phyloP scores from a whole-genome alignment of 2,797 vertebrate genomes.

The Schizothorax lantsangensis region DNA sequence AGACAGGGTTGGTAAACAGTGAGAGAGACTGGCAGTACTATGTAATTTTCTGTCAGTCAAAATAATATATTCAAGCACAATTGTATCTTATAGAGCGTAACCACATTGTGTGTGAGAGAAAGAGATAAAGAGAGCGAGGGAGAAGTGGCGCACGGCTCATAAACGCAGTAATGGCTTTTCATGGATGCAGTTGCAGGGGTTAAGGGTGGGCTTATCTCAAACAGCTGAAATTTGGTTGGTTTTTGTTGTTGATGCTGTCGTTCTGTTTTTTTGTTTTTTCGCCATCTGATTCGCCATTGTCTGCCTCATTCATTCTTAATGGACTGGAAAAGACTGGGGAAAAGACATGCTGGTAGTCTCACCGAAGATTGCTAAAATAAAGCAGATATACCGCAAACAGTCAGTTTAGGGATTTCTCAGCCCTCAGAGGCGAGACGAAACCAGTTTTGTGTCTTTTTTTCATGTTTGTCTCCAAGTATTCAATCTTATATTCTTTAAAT shows the following conservation, averaged over 20 bases:
- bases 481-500: background rate
- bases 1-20: slow-evolving; percentile 68
- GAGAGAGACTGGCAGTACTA: slow-evolving; percentile 46
- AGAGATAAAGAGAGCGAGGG: slow-evolving; percentile 51
- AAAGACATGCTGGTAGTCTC: slow-evolving; percentile 57
- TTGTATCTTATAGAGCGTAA: slow-evolving; percentile 53
- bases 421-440: background rate
- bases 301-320: slow-evolving; percentile 72
- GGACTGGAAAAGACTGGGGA: slow-evolving; percentile 70
- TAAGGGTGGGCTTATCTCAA: slow-evolving; percentile 53
- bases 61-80: slow-evolving; percentile 58
- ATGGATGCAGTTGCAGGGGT: slow-evolving; percentile 54
- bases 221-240: slow-evolving; percentile 53
- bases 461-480: background rate
- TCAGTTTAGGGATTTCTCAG: slow-evolving; percentile 29
- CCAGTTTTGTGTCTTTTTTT: background rate
- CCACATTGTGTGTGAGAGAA: slow-evolving; percentile 50
- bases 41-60: slow-evolving; percentile 56
- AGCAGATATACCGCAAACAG: slow-evolving; percentile 52
- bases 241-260: slow-evolving; percentile 45
- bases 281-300: slow-evolving; percentile 61
- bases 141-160: slow-evolving; percentile 55
- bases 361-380: slow-evolving; percentile 69
- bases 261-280: slow-evolving; percentile 48
- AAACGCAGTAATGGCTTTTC: slow-evolving; percentile 57